phyloP scores from a whole-genome alignment of 1,140 invertebrate genomes.

The Lithobius niger region DNA sequence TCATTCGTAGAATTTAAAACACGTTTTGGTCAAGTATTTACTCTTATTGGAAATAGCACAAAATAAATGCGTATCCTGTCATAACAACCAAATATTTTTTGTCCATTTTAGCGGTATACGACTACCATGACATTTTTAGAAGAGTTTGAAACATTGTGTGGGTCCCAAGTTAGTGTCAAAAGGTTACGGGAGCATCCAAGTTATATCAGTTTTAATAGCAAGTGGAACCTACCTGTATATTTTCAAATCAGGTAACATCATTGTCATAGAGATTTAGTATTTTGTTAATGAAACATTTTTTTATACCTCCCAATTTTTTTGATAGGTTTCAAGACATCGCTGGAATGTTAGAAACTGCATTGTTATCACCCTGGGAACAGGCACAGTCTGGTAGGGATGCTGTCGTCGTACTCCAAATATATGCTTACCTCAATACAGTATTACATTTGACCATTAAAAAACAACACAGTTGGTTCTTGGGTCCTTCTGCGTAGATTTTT shows the following conservation, averaged over 20 bases:
- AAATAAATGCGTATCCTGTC: not conserved
- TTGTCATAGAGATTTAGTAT: constrained; percentile 2
- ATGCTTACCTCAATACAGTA: too few species aligned
- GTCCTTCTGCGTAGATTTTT: too few species aligned
- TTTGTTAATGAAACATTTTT: constrained; percentile 27
- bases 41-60: too few species aligned
- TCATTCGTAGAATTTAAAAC: too few species aligned
- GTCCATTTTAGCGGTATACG: constrained; percentile 49
- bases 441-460: too few species aligned
- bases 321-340: constrained; percentile 71
- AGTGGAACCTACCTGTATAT: constrained; percentile 89
- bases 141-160: constrained; percentile 54
- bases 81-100: constrained; percentile 3
- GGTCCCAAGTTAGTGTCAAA: constrained; percentile 35
- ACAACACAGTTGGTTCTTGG: too few species aligned
- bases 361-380: constrained; percentile 27
- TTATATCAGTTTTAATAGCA: constrained; percentile 50
- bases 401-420: too few species aligned
- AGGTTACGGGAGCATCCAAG: constrained; percentile 28
- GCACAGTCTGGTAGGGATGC: not conserved
- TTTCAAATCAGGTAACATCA: constrained; percentile 62
- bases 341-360: constrained; percentile 44
- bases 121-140: constrained; percentile 64
- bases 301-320: constrained; percentile 21
- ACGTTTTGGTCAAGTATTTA: too few species aligned